Evolutionary conservation across 2,113 vertebrate genomes (phyloP), one percentile per base, ranked within the genome.

Genomic region (Oncorhynchus clarkii): DNA sequence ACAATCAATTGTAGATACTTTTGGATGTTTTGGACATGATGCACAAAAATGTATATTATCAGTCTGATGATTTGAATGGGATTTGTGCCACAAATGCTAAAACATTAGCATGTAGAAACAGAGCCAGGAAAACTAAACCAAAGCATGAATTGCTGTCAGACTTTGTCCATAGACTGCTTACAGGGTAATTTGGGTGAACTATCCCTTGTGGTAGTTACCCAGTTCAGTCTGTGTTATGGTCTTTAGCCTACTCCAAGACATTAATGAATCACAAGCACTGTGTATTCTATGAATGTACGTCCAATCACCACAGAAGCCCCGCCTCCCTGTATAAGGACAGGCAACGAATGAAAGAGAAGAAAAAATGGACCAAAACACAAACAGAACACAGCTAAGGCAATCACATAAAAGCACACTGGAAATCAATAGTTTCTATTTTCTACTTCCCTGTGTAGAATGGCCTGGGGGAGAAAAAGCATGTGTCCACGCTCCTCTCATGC

Each of bases 341-440:
- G 3, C 22, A 67, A 54, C 72, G 51, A 24, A 4, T 31, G 11
- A 72, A 72, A 74, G 39, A 45, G 39, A 45, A 12, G 39, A 45
- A 45, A 3, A 45, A 45, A 11, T 45, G 9, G 1, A 16, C 12
- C 11, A 48, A 67, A 11, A 16, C 13, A 62, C 27, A 39, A 6
- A 27, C 16, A 57, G 67, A 18, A 68, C 5, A 34, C 8, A 67
- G 72, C 5, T 20, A 22, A 75, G 24, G 65, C 76, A 82, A 81
- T 87, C 77, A 75, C 80, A 86, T 85, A 85, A 82, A 88, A 88
- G 6, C 26, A 69, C 81, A 78, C 74, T 27, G 31, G 70, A 59
- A 86, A 88, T 90, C 86, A 81, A 89, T 88, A 82, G 70, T 72
- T 87, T 81, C 83, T 74, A 80, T 86, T 90, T 86, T 81, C 75